Evolutionary conservation across 2,888 invertebrate species (phyloP), one percentile per base, ranked within the genome.

Genomic region (Drosophila fungiperda): DNA sequence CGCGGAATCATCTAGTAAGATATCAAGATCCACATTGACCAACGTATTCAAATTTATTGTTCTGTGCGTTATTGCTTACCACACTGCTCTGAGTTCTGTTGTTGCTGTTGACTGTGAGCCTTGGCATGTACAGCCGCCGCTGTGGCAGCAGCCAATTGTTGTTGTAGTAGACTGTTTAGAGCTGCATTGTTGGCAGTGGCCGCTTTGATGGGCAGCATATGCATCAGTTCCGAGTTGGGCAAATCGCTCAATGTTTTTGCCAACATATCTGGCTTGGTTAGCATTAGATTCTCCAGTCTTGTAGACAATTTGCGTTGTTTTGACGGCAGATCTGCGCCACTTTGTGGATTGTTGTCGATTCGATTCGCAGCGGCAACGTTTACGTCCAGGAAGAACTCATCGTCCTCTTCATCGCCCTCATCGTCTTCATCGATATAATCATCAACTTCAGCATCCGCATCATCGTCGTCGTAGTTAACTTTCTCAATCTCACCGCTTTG

Each of bases 201-300:
- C 38, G 91, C 80, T 71, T 93, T 93, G 33, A 92, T 87, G 29
- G 93, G 93, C 60, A 92, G 86, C 42, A 93, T 92, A 50, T 92
- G 92, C 59, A 93, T 90, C 49, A 93, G 88, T 66, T 93, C 93
- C 11, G 92, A 85, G 55, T 90, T 88, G 72, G 84, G 88, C 42
- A 93, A 81, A 78, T 93, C 93, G 58, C 92, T 92, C 50, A 93
- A 70, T 6, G 92, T 90, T 67, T 93, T 93, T 12, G 92, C 87
- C 62, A 93, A 87, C 68, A 92, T 91, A 40, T 92, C 92, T 1
- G 91, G 90, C 68, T 92, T 91, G 11, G 92, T 84, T 23, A 92
- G 83, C 59, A 92, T 93, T 11, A 93, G 76, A 70, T 93, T 93
- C 62, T 92, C 92, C 52, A 93, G 73, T 38, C 91, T 87, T 63